A percentile compares a stretch with the other conserved stretches of the same genome.
phyloP scores from a whole-genome alignment of 2,113 vertebrate species.

The Ammospiza caudacuta region DNA sequence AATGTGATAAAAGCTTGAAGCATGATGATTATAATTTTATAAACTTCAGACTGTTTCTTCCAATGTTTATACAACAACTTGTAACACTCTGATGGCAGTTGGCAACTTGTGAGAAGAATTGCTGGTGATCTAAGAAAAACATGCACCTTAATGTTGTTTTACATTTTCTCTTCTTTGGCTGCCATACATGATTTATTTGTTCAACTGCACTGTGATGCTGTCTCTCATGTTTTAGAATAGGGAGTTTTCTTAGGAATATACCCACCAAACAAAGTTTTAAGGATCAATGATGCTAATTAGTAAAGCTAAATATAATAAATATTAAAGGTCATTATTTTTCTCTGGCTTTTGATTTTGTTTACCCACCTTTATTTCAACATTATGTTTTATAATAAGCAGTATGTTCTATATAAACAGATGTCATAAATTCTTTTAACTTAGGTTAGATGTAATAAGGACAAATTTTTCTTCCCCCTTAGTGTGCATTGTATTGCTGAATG shows the following conservation, averaged over 20 bases:
- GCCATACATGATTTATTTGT: background rate
- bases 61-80: background rate
- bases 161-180: background rate
- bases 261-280: background rate
- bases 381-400: background rate
- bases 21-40: background rate
- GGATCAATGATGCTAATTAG: background rate
- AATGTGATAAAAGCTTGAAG: background rate
- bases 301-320: background rate
- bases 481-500: background rate
- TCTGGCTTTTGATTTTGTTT: background rate
- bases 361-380: background rate
- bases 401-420: background rate
- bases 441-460: background rate
- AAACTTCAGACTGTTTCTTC: background rate
- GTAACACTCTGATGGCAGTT: background rate
- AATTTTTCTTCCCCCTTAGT: background rate
- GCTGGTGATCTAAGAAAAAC: background rate
- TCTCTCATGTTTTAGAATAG: background rate
- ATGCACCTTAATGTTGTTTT: background rate
- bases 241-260: background rate
- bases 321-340: background rate
- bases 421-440: background rate
- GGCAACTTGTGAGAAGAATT: background rate
- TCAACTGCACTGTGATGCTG: background rate